Percentiles rank a stretch among this genome's conserved stretches.
phyloP scores from a whole-genome alignment of 1,140 invertebrate genomes.

The Dufourea novaeangliae region DNA sequence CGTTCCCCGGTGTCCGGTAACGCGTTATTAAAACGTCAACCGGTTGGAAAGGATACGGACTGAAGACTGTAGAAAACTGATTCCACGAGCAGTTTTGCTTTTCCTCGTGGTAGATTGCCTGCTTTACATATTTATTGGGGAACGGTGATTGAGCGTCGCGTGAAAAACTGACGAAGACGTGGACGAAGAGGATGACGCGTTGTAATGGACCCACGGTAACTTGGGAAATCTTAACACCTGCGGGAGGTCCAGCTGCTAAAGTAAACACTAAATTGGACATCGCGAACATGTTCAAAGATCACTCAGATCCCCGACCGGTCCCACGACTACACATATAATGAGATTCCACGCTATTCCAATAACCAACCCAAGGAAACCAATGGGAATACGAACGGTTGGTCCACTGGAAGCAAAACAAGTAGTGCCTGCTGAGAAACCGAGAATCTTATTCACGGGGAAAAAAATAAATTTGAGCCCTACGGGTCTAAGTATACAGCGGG shows the following conservation, averaged over 20 bases:
- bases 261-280: too few relatives aligned
- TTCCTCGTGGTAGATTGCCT: neutral
- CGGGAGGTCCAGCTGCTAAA: neutral
- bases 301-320: too few relatives aligned
- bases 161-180: neutral
- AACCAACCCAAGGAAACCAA: too few relatives aligned
- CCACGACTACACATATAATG: too few relatives aligned
- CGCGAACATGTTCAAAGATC: too few relatives aligned
- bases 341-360: too few relatives aligned
- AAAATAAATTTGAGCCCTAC: neutral
- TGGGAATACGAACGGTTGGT: neutral
- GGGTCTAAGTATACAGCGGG: slow-evolving; percentile 22
- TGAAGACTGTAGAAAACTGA: neutral
- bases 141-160: neutral
- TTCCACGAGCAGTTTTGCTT: neutral
- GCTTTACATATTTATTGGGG: slow-evolving; percentile 35
- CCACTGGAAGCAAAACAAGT: neutral
- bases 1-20: neutral
- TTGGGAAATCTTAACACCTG: neutral
- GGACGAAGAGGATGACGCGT: neutral
- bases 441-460: neutral
- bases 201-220: neutral
- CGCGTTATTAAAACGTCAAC: slow-evolving; percentile 56
- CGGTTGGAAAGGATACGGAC: neutral
- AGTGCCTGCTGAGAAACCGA: neutral